phyloP scores from a whole-genome alignment of 1,140 invertebrate species.

The Drosophila teissieri region DNA sequence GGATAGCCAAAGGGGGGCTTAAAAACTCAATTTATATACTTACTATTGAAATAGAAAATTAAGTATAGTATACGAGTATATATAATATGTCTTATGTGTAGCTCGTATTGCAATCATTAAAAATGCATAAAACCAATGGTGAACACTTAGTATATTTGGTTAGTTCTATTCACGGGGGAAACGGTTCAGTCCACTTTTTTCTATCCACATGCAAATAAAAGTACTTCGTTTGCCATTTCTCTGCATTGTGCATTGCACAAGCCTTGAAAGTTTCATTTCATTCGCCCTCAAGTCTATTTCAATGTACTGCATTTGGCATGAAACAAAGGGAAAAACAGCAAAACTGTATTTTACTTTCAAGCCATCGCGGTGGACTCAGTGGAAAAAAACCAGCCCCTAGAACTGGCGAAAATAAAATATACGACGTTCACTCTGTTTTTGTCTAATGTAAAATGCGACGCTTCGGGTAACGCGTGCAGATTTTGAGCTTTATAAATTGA shows the following conservation, averaged over 20 bases:
- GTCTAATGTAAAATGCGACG: conserved; percentile 72
- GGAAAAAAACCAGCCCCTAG: conserved; percentile 17
- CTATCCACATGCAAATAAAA: not conserved
- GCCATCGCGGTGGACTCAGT: conserved; percentile 40
- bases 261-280: conserved; percentile 17
- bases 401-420: conserved; percentile 33
- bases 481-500: conserved; percentile 83
- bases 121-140: too few relatives aligned
- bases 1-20: conserved; percentile 1
- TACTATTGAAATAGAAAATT: not conserved
- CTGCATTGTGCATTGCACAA: conserved; percentile 18
- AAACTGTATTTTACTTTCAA: conserved; percentile 73
- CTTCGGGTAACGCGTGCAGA: conserved; percentile 74
- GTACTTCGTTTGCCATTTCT: not conserved
- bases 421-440: conserved; percentile 41
- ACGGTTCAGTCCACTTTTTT: too few relatives aligned
- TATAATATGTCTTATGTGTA: too few relatives aligned
- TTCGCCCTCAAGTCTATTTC: conserved; percentile 57
- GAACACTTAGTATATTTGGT: too few relatives aligned
- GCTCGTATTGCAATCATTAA: too few relatives aligned
- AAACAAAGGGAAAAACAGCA: conserved; percentile 43
- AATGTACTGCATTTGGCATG: conserved; percentile 65
- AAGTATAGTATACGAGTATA: too few relatives aligned
- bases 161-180: too few relatives aligned
- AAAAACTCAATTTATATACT: conserved; percentile 10